phyloP scores from a whole-genome alignment of 2,797 vertebrate species.

The Melopsittacus undulatus region DNA sequence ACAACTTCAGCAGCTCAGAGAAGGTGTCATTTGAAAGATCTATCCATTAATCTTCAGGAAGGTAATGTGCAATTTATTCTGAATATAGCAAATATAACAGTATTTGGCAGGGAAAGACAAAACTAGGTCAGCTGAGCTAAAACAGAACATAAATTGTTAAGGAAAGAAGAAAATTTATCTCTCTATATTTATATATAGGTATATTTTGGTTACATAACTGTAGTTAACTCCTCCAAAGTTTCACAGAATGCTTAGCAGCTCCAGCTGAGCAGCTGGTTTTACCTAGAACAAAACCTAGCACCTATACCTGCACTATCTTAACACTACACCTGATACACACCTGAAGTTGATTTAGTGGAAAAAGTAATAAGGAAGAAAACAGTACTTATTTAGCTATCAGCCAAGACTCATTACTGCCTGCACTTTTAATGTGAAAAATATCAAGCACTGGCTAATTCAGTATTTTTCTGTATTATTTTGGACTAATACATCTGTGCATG shows the following conservation, averaged over 20 bases:
- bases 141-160: not conserved
- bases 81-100: not conserved
- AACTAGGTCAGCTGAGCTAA: not conserved
- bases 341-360: not conserved
- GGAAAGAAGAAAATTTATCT: not conserved
- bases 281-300: not conserved
- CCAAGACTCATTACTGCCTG: not conserved
- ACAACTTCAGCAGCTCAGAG: not conserved
- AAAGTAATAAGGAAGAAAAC: not conserved
- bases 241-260: not conserved
- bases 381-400: not conserved
- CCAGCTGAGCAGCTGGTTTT: not conserved
- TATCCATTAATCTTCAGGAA: not conserved
- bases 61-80: not conserved
- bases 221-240: not conserved
- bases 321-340: fast-evolving
- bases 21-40: not conserved
- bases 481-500: not conserved
- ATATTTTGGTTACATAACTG: not conserved
- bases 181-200: too few species aligned
- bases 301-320: not conserved
- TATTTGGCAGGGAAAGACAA: not conserved
- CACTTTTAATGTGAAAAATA: not conserved
- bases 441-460: not conserved
- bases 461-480: not conserved